Conservation (phyloP, 2,797 vertebrate genomes). For the Lepilemur septentrionalis region DNA sequence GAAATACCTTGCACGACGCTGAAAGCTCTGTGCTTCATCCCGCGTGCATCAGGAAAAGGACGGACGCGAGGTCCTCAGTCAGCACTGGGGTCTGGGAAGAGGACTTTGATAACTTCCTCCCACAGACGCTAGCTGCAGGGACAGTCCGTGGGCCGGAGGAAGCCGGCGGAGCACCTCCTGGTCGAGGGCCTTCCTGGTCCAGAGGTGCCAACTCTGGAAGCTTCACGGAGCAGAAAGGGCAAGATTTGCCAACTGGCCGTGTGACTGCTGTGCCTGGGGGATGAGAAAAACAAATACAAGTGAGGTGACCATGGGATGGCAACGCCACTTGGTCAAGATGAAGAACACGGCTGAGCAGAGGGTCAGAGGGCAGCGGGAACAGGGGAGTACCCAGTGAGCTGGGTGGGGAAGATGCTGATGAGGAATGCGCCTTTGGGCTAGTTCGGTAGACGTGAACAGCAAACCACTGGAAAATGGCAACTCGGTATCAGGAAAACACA, state of each 20-base stretch:
- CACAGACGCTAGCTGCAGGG: background rate
- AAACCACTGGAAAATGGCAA: rapidly evolving
- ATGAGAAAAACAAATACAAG: too few species aligned
- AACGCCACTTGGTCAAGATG: rapidly evolving
- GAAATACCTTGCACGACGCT: background rate
- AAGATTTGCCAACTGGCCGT: rapidly evolving
- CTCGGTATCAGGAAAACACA: rapidly evolving
- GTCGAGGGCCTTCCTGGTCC: background rate
- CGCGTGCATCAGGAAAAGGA: rapidly evolving
- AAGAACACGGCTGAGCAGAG: too few species aligned
- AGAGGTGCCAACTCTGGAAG: background rate
- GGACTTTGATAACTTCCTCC: background rate
- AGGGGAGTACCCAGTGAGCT: background rate
- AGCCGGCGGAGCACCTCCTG: rapidly evolving
- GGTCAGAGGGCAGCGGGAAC: background rate
- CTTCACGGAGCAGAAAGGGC: too few species aligned
- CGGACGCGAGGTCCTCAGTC: rapidly evolving
- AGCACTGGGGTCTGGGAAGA: background rate
- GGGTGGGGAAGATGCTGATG: too few species aligned
- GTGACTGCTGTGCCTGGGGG: background rate
- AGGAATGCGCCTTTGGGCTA: rapidly evolving
- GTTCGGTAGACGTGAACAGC: background rate
- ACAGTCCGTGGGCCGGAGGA: rapidly evolving
- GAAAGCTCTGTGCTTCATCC: background rate
- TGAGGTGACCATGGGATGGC: rapidly evolving